Conservation (phyloP, 1,140 invertebrate genomes). For the Stenopsyche tienmushanensis region DNA sequence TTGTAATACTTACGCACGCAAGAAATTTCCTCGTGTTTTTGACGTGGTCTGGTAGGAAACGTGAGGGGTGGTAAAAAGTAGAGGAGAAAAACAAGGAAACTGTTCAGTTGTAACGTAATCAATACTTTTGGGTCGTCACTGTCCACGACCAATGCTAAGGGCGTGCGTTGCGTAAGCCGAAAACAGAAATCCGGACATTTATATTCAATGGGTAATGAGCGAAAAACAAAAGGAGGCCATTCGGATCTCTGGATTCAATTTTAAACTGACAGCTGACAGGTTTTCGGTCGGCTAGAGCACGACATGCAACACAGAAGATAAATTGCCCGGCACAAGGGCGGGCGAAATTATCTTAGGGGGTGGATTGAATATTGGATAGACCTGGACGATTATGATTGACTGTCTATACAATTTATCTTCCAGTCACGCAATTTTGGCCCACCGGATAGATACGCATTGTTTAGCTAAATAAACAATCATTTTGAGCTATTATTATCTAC, state of each 20-base stretch:
- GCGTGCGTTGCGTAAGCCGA: conserved; percentile 12
- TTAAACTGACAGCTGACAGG: conserved; percentile 35
- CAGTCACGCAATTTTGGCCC: conserved; percentile 13
- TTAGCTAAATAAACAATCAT: conserved; percentile 5
- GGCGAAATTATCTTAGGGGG: conserved; percentile 10
- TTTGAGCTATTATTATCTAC: not conserved
- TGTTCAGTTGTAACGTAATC: conserved; percentile 26
- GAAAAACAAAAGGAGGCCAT: conserved; percentile 28
- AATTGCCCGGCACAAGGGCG: conserved; percentile 2
- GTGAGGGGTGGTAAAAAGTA: not conserved
- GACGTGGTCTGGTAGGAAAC: conserved; percentile 28
- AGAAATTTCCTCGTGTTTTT: conserved; percentile 39
- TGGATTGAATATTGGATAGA: conserved; percentile 27
- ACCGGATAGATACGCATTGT: not conserved
- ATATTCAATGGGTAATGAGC: conserved; percentile 25
- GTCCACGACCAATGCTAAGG: conserved; percentile 3
- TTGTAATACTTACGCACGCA: conserved; percentile 36
- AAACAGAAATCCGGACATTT: conserved; percentile 15
- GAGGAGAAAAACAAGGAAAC: conserved; percentile 15
- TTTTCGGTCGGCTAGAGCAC: conserved; percentile 26
- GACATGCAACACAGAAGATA: conserved; percentile 33
- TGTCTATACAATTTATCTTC: conserved; percentile 22
- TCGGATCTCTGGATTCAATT: conserved; percentile 23
- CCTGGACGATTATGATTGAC: conserved; percentile 16
- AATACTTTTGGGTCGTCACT: conserved; percentile 21